Evolutionary conservation across 2,113 vertebrate genomes (phyloP), one percentile per base, ranked within the genome.

Genomic region (Xiphorhynchus elegans): DNA sequence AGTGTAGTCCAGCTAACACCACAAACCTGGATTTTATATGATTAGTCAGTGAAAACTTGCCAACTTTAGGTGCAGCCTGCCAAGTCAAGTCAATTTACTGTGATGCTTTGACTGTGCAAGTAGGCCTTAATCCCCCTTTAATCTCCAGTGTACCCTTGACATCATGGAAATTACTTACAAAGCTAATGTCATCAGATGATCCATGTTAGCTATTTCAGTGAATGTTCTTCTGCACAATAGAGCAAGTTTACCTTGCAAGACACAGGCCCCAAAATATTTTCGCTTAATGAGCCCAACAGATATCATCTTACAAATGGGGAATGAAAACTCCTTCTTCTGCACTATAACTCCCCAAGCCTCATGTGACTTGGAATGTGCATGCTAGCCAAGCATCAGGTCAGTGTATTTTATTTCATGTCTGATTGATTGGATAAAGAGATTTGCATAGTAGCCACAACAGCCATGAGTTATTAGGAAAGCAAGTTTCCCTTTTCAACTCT

Each of bases 161-260:
- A 98, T 98, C 97, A 97, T 97, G 97, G 97, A 98, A 98, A 98
- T 97, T 96, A 97, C 93, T 97, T 96, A 96, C 96, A 97, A 97
- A 98, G 96, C 95, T 94, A 97, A 96, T 96, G 96, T 97, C 98
- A 97, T 97, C 96, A 97, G 97, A 95, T 97, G 95, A 98, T 96
- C 95, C 93, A 92, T 93, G 94, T 97, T 98, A 96, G 97, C 96
- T 96, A 78, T 97, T 98, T 97, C 96, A 97, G 96, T 92, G 94
- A 96, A 96, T 96, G 94, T 79, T 80, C 93, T 91, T 91, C 95
- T 76, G 52, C 95, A 95, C 92, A 91, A 96, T 97, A 91, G 76
- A 92, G 89, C 52, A 84, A 95, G 94, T 96, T 97, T 96, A 91
- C 90, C 92, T 95, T 88, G 80, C 92, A 94, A 96, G 86, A 90